Evolutionary conservation across 2,797 vertebrate species (phyloP).

Genomic region (Galagoides demidoff): DNA sequence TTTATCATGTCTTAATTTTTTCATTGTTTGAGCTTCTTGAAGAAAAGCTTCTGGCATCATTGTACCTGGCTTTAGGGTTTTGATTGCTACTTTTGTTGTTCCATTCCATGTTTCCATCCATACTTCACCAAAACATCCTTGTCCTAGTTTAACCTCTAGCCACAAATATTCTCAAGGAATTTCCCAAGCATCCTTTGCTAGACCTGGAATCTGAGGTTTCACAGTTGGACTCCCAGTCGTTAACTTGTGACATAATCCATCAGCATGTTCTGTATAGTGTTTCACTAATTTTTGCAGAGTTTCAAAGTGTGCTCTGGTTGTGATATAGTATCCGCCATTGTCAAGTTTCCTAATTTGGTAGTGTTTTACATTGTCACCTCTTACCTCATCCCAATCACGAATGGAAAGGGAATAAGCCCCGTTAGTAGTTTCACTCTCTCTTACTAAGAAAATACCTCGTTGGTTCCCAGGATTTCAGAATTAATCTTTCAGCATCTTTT

Average conservation of each 20-base stretch:
- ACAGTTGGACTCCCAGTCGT: constrained; percentile 96
- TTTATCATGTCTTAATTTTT: constrained; percentile 96
- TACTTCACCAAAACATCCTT: constrained; percentile 98
- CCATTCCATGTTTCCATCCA: constrained; percentile 99
- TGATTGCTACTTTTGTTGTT: constrained; percentile 98
- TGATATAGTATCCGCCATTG: constrained; percentile 97
- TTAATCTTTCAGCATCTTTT: constrained; percentile 96
- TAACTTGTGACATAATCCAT: constrained; percentile 96
- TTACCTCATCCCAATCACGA: constrained; percentile 96
- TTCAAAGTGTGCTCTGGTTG: constrained; percentile 96
- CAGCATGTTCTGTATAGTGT: constrained; percentile 97
- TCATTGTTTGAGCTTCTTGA: constrained; percentile 98
- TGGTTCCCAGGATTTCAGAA: constrained; percentile 95
- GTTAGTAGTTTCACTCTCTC: constrained; percentile 99
- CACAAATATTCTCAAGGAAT: constrained; percentile 96
- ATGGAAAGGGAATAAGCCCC: constrained; percentile 97
- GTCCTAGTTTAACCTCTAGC: constrained; percentile 96
- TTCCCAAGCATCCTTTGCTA: constrained; percentile 98
- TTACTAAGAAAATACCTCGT: constrained; percentile 95
- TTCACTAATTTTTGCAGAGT: constrained; percentile 96
- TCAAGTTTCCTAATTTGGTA: constrained; percentile 99
- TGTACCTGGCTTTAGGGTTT: constrained; percentile 96
- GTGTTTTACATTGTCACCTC: constrained; percentile 98
- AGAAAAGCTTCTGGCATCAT: constrained; percentile 98
- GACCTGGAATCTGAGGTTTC: constrained; percentile 97